Evolutionary conservation across 2,888 invertebrate genomes (phyloP).

Genomic region (Drosophila parthenogenetica): DNA sequence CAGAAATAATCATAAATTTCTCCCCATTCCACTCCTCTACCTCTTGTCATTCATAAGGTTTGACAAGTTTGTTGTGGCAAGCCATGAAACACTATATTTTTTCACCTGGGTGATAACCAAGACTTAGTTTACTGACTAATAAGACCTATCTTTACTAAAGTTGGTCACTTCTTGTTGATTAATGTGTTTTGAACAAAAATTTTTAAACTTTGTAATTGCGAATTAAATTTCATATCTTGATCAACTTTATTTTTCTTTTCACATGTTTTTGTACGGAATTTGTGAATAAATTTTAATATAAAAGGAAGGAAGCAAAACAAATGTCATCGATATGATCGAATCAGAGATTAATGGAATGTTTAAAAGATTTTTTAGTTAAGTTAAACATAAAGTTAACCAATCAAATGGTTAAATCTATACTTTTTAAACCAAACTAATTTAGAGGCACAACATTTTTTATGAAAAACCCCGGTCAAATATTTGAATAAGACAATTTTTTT

Average conservation of each 20-base stretch:
- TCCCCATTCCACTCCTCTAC: neutral
- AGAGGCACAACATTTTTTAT: too few species aligned
- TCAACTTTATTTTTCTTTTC: neutral
- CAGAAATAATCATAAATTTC: slow-evolving; percentile 10
- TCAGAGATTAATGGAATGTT: slow-evolving; percentile 1
- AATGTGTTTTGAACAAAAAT: slow-evolving; percentile 27
- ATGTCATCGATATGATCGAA: neutral
- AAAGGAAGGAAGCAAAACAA: slow-evolving; percentile 1
- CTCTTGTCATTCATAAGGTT: slow-evolving; percentile 20
- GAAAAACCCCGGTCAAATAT: too few species aligned
- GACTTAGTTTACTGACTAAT: neutral
- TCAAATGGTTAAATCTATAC: too few species aligned
- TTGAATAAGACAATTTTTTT: too few species aligned
- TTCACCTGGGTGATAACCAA: neutral
- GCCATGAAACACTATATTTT: neutral
- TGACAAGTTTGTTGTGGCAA: neutral
- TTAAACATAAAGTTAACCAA: too few species aligned
- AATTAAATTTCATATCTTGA: slow-evolving; percentile 24
- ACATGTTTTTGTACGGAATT: slow-evolving; percentile 4
- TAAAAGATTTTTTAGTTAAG: neutral
- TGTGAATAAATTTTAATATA: neutral
- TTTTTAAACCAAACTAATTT: too few species aligned
- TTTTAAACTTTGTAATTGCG: neutral
- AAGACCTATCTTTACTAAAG: neutral
- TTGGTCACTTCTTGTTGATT: neutral